Evolutionary conservation across 2,797 vertebrate species (phyloP), one percentile per base, ranked within the genome.

Genomic region (Liparis tanakae): DNA sequence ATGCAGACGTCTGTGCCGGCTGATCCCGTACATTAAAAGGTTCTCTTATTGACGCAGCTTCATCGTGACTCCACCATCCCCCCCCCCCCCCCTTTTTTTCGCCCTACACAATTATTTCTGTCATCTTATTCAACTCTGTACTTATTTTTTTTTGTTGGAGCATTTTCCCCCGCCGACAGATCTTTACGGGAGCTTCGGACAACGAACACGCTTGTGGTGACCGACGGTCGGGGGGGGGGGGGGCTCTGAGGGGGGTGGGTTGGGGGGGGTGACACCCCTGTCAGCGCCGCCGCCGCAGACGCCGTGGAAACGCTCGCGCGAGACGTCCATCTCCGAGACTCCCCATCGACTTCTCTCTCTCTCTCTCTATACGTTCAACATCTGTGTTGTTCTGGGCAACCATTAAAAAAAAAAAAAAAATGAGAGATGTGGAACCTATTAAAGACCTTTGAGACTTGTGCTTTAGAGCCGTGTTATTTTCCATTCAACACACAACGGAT

Each of bases 281-380:
- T 91, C 87, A 86, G 41, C 83, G 22, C 85, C n/a, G 56, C 78
- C 57, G 7, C 85, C 86, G 25, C 88, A 78, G 80, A 86, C 80
- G 58, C 81, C 71, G 62, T 51, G 72, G 78, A 70, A 81, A 81
- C 69, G 79, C 57, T 30, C 79, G 25, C 25, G 25, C 25, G 25
- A 72, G 74, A 25, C 36, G 34, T 70, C 65, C 25, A 10, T 72
- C 59, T 62, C 13, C 25, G 25, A 30, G 0, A 20, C 17, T 30
- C 72, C 51, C 54, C 44, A 77, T 69, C 67, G 73, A 37, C 69
- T 66, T 71, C 63, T 37, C 36, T 73, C 25, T 1, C 25, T 30
- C 25, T 30, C 25, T 1, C 25, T 30, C 25, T 30, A 81, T 61
- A 46, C 22, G 48, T 54, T 54, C 2, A 72, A 84, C 79, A 75